phyloP scores from a whole-genome alignment of 35 echinoderm and acorn worm genomes.

The Apostichopus californicus region DNA sequence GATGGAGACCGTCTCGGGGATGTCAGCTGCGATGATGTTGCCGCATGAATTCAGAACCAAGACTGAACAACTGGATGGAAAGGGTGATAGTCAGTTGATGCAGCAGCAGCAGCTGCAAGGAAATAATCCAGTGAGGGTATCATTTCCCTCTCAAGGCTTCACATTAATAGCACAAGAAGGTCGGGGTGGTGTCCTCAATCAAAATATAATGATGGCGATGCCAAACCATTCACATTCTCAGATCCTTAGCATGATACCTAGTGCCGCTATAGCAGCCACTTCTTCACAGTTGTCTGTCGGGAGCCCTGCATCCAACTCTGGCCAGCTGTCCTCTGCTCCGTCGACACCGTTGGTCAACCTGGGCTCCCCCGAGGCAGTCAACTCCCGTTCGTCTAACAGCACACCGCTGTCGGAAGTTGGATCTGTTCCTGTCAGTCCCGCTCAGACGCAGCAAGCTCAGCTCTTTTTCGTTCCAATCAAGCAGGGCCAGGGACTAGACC shows the following conservation, averaged over 20 bases:
- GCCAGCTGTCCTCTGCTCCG: conserved; percentile 15
- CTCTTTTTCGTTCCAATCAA: conserved; percentile 54
- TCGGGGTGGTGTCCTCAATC: not conserved
- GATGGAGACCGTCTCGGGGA: conserved; percentile 70
- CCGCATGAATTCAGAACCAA: conserved; percentile 55
- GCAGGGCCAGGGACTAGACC: conserved; percentile 48
- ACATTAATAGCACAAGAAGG: conserved; percentile 28
- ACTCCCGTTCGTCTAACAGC: conserved; percentile 30
- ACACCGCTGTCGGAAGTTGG: conserved; percentile 41
- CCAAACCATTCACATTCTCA: not conserved
- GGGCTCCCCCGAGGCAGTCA: conserved; percentile 43
- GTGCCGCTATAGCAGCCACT: not conserved
- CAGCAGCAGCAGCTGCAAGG: not conserved
- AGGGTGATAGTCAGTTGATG: not conserved
- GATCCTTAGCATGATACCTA: conserved; percentile 8
- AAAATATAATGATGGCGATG: conserved; percentile 1
- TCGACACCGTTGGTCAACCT: conserved; percentile 40
- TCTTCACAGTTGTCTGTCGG: conserved; percentile 7
- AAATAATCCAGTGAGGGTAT: not conserved
- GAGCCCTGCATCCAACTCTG: conserved; percentile 21
- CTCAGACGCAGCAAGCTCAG: not conserved
- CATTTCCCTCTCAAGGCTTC: not conserved
- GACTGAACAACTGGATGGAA: not conserved
- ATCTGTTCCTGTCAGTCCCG: conserved; percentile 48
- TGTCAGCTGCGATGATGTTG: conserved; percentile 71